These are phyloP conservation scores for Halotydeus destructor DNA, from an alignment of 1,140 invertebrate species.

Conservation along the genomic window DNA sequence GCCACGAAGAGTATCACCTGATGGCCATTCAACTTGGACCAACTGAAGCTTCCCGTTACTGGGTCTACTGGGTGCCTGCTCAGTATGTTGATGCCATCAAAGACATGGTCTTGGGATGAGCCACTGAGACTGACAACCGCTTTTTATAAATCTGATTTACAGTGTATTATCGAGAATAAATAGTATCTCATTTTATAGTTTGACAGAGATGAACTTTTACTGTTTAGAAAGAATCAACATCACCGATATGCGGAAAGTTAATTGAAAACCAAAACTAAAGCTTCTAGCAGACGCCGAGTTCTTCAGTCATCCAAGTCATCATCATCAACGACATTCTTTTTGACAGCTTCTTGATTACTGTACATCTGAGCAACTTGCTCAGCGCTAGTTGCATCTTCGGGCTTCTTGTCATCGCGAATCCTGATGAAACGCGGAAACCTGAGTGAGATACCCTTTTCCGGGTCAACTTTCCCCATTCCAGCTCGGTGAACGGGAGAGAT, in stretches of 20 bases:
- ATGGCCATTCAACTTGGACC: constrained; percentile 67
- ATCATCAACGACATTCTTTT: constrained; percentile 1
- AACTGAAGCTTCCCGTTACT: constrained; percentile 69
- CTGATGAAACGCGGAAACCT: constrained; percentile 83
- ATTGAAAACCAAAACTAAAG: too few relatives aligned
- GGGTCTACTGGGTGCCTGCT: constrained; percentile 86
- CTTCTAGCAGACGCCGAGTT: too few relatives aligned
- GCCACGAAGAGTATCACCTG: constrained; percentile 77
- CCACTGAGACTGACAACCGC: too few relatives aligned
- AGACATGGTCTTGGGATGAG: constrained; percentile 67
- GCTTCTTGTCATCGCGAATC: constrained; percentile 77
- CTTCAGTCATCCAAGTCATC: constrained; percentile 2
- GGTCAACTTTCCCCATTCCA: constrained; percentile 67
- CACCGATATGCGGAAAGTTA: too few relatives aligned
- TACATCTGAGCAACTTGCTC: constrained; percentile 66
- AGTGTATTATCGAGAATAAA: too few relatives aligned
- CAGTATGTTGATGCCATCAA: constrained; percentile 73
- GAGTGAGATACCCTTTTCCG: constrained; percentile 80
- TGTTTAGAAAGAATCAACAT: too few relatives aligned
- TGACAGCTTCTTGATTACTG: constrained; percentile 46
- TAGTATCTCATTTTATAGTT: too few relatives aligned
- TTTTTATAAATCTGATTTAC: too few relatives aligned
- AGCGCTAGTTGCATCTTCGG: constrained; percentile 78
- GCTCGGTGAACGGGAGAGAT: constrained; percentile 84
- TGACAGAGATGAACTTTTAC: too few relatives aligned